Evolutionary conservation across 2,888 invertebrate genomes (phyloP).

Genomic region (Caenorhabditis sp.): DNA sequence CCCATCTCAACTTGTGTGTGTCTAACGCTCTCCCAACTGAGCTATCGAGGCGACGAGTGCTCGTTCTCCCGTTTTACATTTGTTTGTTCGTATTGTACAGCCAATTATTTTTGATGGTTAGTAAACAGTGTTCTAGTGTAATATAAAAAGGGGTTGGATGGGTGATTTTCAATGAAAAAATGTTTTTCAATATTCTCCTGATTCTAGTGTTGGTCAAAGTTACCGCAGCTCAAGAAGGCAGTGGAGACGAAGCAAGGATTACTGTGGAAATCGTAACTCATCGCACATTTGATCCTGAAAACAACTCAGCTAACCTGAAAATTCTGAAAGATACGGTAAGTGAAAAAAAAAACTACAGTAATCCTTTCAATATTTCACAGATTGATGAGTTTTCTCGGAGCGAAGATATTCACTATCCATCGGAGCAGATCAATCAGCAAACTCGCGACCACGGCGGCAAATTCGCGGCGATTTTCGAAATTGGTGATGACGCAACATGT

Average conservation of each 20-base stretch:
- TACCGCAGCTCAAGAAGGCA: neutral
- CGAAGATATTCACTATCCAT: neutral
- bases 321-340: neutral
- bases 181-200: too few relatives aligned
- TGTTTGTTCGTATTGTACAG: too few relatives aligned
- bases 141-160: too few relatives aligned
- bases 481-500: neutral
- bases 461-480: neutral
- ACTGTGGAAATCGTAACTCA: neutral
- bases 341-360: neutral
- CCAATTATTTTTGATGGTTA: too few relatives aligned
- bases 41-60: conserved; percentile 55
- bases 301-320: neutral
- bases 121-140: too few relatives aligned
- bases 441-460: neutral
- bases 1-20: too few relatives aligned
- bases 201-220: too few relatives aligned
- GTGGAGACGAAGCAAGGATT: neutral
- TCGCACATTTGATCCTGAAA: neutral
- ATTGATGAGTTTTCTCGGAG: neutral
- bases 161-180: too few relatives aligned
- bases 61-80: too few relatives aligned
- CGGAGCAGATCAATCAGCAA: neutral
- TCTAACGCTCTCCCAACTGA: conserved; percentile 71
- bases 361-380: neutral